Percentiles rank a stretch among this genome's conserved stretches.
phyloP scores from a whole-genome alignment of 2,113 vertebrate species.

The Melanostigma gelatinosum region DNA sequence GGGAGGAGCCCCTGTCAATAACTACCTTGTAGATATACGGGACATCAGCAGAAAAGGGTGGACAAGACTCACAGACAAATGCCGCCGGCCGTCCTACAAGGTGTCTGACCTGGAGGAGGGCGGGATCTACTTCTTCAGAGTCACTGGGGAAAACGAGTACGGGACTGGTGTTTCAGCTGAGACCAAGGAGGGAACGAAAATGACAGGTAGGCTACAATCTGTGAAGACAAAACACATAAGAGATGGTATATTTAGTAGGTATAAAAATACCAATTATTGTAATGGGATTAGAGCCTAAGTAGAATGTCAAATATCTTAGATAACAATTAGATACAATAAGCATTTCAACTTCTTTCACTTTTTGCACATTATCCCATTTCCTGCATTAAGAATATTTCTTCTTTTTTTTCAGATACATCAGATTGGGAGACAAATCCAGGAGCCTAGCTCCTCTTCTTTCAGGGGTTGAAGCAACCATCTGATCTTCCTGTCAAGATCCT shows the following conservation, averaged over 20 bases:
- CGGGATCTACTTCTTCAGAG: conserved; percentile 94
- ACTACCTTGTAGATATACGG: conserved; percentile 93
- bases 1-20: conserved; percentile 93
- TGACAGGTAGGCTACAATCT: conserved; percentile 87
- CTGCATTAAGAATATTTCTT: neutral
- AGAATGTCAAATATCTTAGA: neutral
- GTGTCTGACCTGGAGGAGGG: conserved; percentile 92
- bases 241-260: neutral
- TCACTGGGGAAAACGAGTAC: conserved; percentile 95
- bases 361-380: conserved; percentile 5
- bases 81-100: conserved; percentile 91
- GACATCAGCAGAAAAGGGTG: conserved; percentile 97
- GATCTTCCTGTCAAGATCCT: conserved; percentile 12
- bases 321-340: neutral
- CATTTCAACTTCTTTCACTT: neutral
- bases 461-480: neutral
- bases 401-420: conserved; percentile 55
- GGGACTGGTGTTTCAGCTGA: conserved; percentile 90
- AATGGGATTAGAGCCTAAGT: neutral
- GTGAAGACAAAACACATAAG: neutral
- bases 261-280: neutral
- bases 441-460: conserved; percentile 51
- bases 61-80: conserved; percentile 93
- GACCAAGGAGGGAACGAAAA: conserved; percentile 94
- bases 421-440: conserved; percentile 70